Base-by-base conservation (phyloP, 2,797 vertebrate genomes). In the Eulemur coronatus region DNA sequence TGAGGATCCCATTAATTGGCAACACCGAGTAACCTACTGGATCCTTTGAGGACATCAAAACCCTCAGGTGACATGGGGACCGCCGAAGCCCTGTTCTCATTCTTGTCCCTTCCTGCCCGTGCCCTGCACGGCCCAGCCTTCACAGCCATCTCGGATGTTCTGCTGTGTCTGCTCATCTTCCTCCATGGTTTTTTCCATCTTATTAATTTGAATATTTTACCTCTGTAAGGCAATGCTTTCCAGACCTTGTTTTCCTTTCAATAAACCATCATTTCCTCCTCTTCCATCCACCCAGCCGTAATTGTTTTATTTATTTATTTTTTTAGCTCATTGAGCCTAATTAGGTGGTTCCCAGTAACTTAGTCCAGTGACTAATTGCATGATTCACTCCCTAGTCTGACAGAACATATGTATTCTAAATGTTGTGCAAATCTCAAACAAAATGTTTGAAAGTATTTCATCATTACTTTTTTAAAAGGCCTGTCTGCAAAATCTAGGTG, bases 391-490 rank as follows among this genome's bases (percentile, higher is more conserved):
- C 38, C 26, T 15, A 30, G 8, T 69, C 86, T 72, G 72, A 67
- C 73, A 43, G 0, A 26, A 72, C 81, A 11, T 69, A 76, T 70
- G 73, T 80, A 79, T 69, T 33, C 79, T 55, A 65, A 92, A 91
- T 24, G 61, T 65, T 26, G 12, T 11, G 55, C 81, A 88, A 94
- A 84, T 80, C 59, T 70, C 61, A 95, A 96, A 88, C 55, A 89
- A 90, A 78, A 14, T 13, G 15, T 81, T 97, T 97, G 84, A 94
- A 97, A 98, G 96, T 78, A 48, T 87, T 79, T 97, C 76, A 80
- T 96, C 96, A 86, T 72, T 46, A 70, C 73, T 84, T 72, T 92
- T 46, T 70, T 86, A 90, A 94, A 81, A 72, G 43, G 13, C 55
- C 57, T 95, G 79, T 79, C 81, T 97, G 72, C 50, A 96, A 92